phyloP scores from a whole-genome alignment of 1,140 invertebrate genomes.

The Fopius arisanus region DNA sequence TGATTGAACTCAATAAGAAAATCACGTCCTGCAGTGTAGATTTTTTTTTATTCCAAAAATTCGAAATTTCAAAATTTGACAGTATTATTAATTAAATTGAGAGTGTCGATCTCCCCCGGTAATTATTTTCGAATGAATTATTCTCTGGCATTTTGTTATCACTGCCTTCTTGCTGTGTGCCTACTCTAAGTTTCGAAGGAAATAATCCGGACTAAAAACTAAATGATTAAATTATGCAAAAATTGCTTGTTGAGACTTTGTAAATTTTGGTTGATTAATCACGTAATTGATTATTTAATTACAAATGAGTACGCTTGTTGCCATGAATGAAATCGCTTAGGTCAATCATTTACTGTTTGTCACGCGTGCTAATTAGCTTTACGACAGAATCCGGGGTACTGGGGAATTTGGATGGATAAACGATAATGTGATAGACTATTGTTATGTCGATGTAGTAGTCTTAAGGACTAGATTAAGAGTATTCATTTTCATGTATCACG shows the following conservation, averaged over 20 bases:
- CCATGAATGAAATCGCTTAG: not conserved
- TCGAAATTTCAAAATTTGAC: too few species aligned
- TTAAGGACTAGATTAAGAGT: not conserved
- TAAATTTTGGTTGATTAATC: not conserved
- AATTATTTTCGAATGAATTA: not conserved
- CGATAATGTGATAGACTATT: not conserved
- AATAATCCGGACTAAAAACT: not conserved
- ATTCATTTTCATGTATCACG: not conserved
- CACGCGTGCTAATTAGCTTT: constrained; percentile 2
- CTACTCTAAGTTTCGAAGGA: not conserved
- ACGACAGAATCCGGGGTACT: not conserved
- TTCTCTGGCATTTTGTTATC: not conserved
- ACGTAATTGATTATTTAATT: not conserved
- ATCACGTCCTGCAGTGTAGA: too few species aligned
- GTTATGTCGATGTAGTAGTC: not conserved
- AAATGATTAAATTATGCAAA: not conserved
- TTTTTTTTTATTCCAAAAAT: too few species aligned
- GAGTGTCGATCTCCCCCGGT: not conserved
- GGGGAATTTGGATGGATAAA: not conserved
- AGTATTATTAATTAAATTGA: too few species aligned
- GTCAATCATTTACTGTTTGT: not conserved
- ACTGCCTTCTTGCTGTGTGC: constrained; percentile 10
- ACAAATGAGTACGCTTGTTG: not conserved
- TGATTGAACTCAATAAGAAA: too few species aligned
- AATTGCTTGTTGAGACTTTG: constrained; percentile 1